Evolutionary conservation across 2,797 vertebrate species (phyloP).

Genomic region (Loriculus beryllinus): DNA sequence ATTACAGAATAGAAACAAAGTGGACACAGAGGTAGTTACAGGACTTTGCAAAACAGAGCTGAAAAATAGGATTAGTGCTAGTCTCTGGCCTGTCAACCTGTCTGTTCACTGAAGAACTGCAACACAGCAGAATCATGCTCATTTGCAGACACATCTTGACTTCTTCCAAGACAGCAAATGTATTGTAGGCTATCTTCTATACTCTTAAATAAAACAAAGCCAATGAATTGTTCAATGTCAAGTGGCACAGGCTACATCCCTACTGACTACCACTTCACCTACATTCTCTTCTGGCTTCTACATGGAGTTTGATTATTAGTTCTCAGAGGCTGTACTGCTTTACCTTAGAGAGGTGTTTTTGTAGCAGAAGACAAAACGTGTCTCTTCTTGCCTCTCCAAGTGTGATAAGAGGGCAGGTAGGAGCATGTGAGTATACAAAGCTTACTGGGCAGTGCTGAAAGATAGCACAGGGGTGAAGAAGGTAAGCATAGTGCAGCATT

Average conservation of each 20-base stretch:
- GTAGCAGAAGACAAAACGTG: not conserved
- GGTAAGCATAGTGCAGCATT: accelerated
- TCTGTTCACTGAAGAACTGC: not conserved
- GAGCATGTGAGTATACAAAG: not conserved
- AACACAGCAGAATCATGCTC: not conserved
- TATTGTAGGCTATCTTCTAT: not conserved
- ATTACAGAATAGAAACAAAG: not conserved
- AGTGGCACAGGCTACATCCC: not conserved
- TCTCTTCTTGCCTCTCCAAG: not conserved
- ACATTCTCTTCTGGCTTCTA: not conserved
- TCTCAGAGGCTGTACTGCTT: not conserved
- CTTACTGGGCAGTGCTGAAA: not conserved
- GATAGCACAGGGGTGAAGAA: not conserved
- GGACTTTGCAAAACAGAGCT: not conserved
- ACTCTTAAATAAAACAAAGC: not conserved
- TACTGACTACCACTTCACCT: not conserved
- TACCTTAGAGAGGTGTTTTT: not conserved
- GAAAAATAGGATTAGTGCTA: not conserved
- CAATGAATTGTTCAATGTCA: not conserved
- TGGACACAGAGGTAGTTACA: not conserved
- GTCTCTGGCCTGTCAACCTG: not conserved
- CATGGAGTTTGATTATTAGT: not conserved
- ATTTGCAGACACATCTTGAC: not conserved
- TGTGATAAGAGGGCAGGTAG: not conserved
- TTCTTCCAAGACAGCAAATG: not conserved